Evolutionary conservation across 2,888 invertebrate species (phyloP), one percentile per base, ranked within the genome.

Genomic region (Mesochorus sp.): DNA sequence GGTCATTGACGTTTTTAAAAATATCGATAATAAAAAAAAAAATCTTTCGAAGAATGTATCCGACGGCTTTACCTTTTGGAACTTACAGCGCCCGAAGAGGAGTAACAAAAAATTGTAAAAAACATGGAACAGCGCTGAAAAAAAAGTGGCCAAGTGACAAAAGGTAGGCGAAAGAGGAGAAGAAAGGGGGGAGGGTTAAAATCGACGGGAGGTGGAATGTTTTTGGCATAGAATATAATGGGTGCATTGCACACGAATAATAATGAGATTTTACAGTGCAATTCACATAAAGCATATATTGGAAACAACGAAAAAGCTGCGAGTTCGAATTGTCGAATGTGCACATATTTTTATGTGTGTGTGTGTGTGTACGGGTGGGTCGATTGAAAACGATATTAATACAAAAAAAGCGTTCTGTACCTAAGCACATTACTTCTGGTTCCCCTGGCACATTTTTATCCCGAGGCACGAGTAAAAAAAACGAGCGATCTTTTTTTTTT

Each of bases 181-280:
- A 49, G 70, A 74, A 47, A 66, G 68, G 61, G 78, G 83, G 80
- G 83, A 84, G 53, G 14, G n/a, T n/a, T n/a, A 71, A 49, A 72
- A 74, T 51, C 68, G 68, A 64, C 79, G 83, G 80, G 83, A 84
- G 53, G 14, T 28, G 14, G 85, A 88, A 85, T 87, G 87, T 87
- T 89, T 86, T 86, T 87, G 88, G 86, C 87, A 87, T 81, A 80
- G 82, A 81, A 84, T 85, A 87, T 84, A 86, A 85, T 87, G 87
- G 86, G 87, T 85, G 87, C 87, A 87, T 85, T 88, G 88, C 86
- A 84, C 86, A 85, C 83, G 86, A 85, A 86, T 88, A 73, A 86
- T 89, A 89, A 89, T 89, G 90, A 89, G 90, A 90, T 89, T 90
- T 90, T 86, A 88, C 89, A 85, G 85, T 88, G 88, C 88, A 86